Conservation (phyloP, 2,797 vertebrate genomes). For the Oceanodroma leucorhoa region DNA sequence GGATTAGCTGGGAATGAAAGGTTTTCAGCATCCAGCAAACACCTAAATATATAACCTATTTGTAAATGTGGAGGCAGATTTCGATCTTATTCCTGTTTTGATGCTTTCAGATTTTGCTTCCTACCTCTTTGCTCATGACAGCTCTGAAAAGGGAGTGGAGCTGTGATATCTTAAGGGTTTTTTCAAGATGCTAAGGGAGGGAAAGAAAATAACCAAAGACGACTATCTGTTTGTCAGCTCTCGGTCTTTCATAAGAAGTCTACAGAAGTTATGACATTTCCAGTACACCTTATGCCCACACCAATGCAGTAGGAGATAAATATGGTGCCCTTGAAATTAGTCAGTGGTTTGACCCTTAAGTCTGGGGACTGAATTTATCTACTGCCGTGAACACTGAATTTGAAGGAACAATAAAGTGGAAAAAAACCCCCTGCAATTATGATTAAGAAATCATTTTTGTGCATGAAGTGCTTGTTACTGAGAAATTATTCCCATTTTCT, state of each 20-base stretch:
- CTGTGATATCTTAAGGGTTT: background rate
- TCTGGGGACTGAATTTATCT: background rate
- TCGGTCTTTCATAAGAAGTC: background rate
- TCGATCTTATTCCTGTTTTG: background rate
- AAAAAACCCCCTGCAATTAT: background rate
- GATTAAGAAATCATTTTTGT: background rate
- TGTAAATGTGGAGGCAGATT: background rate
- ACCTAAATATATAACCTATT: background rate
- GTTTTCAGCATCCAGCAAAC: background rate
- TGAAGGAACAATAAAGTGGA: background rate
- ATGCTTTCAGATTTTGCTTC: background rate
- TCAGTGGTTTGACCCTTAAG: background rate
- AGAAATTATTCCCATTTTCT: background rate
- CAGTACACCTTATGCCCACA: background rate
- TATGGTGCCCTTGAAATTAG: background rate
- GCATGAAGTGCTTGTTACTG: background rate
- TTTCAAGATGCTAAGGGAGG: background rate
- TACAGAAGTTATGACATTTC: background rate
- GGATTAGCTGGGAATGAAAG: background rate
- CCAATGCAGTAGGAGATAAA: background rate
- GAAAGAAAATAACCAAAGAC: background rate
- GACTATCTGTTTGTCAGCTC: background rate
- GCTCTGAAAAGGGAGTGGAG: background rate
- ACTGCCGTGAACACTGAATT: background rate
- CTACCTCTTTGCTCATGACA: background rate